Evolutionary conservation across 2,888 invertebrate species (phyloP).

Genomic region (Cryptocheilus praepositus): DNA sequence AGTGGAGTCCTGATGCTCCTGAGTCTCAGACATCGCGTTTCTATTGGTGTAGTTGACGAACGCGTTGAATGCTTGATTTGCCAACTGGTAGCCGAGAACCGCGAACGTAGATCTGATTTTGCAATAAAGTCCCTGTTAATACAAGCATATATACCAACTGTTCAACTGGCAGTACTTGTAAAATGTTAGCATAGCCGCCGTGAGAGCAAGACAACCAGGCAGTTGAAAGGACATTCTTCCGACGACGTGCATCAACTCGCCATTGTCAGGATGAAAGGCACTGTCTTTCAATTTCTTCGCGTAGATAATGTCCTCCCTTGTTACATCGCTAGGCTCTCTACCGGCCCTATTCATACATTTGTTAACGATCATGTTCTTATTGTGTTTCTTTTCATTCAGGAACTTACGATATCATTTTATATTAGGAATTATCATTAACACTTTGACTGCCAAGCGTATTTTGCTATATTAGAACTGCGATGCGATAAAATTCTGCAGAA

Average conservation of each 20-base stretch:
- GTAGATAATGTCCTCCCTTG: slow-evolving; percentile 41
- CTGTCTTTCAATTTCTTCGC: slow-evolving; percentile 55
- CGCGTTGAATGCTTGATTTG: slow-evolving; percentile 52
- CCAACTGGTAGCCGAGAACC: slow-evolving; percentile 40
- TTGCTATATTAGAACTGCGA: too few relatives aligned
- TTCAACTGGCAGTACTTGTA: slow-evolving; percentile 44
- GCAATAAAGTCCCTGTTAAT: not conserved
- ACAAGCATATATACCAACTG: not conserved
- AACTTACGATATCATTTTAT: not conserved
- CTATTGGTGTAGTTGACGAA: slow-evolving; percentile 54
- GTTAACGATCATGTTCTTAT: not conserved
- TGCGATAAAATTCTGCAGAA: too few relatives aligned
- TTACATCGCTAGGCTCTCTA: slow-evolving; percentile 34
- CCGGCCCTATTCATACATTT: slow-evolving; percentile 2
- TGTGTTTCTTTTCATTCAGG: too few relatives aligned
- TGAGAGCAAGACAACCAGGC: slow-evolving; percentile 42
- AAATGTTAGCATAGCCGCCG: slow-evolving; percentile 50
- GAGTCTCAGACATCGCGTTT: slow-evolving; percentile 34
- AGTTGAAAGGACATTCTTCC: slow-evolving; percentile 55
- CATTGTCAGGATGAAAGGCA: slow-evolving; percentile 55
- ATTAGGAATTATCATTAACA: too few relatives aligned
- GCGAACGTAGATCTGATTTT: slow-evolving; percentile 37
- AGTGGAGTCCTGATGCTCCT: slow-evolving; percentile 15
- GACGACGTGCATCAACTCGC: slow-evolving; percentile 46
- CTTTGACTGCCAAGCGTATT: too few relatives aligned